Percentiles rank a stretch among this genome's conserved stretches.
phyloP scores from a whole-genome alignment of 2,113 vertebrate species.

The Pseudopodoces humilis region DNA sequence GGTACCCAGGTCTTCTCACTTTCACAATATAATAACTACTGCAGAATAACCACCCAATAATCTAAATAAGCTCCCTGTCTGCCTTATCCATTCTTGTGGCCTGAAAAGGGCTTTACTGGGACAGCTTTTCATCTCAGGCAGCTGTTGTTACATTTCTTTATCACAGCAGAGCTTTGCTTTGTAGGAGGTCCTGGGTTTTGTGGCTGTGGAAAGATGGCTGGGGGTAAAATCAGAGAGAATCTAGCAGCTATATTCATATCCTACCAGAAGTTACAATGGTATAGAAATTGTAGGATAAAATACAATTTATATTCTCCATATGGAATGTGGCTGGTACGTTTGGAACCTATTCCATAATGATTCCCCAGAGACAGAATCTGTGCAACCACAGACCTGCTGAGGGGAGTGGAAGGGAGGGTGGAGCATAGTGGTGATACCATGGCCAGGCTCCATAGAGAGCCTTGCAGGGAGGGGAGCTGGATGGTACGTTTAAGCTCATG shows the following conservation, averaged over 20 bases:
- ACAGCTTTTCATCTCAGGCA: not conserved
- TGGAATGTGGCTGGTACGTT: not conserved
- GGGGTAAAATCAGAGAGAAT: not conserved
- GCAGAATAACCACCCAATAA: not conserved
- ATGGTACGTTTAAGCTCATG: not conserved
- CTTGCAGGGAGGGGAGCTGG: not conserved
- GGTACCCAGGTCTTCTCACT: not conserved
- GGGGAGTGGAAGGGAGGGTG: not conserved
- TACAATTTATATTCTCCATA: not conserved
- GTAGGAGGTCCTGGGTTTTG: not conserved
- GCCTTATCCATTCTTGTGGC: not conserved
- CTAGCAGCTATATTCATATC: not conserved
- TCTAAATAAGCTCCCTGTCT: not conserved
- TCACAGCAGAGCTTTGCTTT: not conserved
- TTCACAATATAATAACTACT: not conserved
- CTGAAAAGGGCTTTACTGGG: not conserved
- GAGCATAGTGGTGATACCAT: not conserved
- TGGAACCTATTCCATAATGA: not conserved
- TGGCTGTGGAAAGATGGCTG: not conserved
- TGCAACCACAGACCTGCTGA: not conserved
- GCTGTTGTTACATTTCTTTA: not conserved
- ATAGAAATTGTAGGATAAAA: not conserved
- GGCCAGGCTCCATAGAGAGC: not conserved
- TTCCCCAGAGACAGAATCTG: not conserved
- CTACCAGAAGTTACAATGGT: not conserved